Evolutionary conservation across 2,113 vertebrate species (phyloP).

Genomic region (Corythornis cristatus): DNA sequence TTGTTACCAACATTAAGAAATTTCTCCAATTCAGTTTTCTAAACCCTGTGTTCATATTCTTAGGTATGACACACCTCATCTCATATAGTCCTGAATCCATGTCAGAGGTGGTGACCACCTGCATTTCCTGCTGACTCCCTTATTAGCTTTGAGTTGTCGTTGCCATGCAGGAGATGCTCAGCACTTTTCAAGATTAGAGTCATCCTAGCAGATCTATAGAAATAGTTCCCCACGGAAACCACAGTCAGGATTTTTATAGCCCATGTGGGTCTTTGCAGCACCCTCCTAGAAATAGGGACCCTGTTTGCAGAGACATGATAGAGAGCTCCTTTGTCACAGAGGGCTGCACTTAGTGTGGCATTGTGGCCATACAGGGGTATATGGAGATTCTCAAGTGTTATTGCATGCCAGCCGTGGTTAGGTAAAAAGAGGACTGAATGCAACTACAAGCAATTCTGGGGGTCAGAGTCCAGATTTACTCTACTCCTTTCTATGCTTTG

Average conservation of each 20-base stretch:
- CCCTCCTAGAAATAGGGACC: neutral
- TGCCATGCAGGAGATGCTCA: neutral
- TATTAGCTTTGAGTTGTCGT: neutral
- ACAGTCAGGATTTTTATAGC: neutral
- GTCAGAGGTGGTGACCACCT: neutral
- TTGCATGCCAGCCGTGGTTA: neutral
- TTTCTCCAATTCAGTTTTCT: conserved; percentile 74
- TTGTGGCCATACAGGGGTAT: neutral
- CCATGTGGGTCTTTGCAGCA: neutral
- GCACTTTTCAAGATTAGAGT: neutral
- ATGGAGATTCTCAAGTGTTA: neutral
- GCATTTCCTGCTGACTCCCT: neutral
- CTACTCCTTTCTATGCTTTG: neutral
- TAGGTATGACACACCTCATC: conserved; percentile 51
- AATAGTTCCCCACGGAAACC: neutral
- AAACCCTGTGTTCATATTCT: conserved; percentile 58
- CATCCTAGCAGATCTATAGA: neutral
- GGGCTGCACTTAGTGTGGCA: neutral
- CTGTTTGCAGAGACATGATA: neutral
- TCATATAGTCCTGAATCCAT: neutral
- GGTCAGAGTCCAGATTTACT: neutral
- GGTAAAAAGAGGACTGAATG: neutral
- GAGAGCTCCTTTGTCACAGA: neutral
- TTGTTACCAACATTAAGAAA: conserved; percentile 80
- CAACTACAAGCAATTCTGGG: neutral